Conservation (phyloP, 2,113 vertebrate species). For the Tympanuchus pallidicinctus region DNA sequence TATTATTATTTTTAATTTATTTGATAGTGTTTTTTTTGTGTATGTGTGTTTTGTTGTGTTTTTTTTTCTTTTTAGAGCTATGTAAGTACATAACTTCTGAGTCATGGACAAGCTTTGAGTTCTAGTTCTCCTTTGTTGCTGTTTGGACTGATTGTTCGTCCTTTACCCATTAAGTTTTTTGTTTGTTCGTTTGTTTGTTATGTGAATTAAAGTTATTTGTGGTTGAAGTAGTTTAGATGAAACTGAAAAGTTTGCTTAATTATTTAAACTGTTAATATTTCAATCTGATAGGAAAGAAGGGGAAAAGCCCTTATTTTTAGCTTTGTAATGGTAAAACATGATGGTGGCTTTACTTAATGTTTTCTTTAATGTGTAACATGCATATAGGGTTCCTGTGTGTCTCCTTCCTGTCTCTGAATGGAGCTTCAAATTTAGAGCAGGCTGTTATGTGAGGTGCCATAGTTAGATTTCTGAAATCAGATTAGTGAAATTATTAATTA, state of each 20-base stretch:
- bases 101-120: background rate
- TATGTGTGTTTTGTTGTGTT: too few species aligned
- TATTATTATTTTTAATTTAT: too few species aligned
- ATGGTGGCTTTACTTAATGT: background rate
- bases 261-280: background rate
- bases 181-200: background rate
- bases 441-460: background rate
- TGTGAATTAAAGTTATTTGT: background rate
- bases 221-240: background rate
- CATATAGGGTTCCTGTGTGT: background rate
- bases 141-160: background rate
- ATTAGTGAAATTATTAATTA: background rate
- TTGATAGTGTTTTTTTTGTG: too few species aligned
- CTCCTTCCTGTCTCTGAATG: background rate
- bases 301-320: background rate
- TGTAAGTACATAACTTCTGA: background rate
- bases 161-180: background rate
- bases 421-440: background rate
- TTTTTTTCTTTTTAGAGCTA: background rate
- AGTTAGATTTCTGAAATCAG: background rate
- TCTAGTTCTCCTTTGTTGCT: background rate
- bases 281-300: background rate
- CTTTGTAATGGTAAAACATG: background rate
- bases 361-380: background rate
- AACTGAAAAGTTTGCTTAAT: background rate